Evolutionary conservation across 1,140 invertebrate genomes (phyloP).

Genomic region (Ips typographus): DNA sequence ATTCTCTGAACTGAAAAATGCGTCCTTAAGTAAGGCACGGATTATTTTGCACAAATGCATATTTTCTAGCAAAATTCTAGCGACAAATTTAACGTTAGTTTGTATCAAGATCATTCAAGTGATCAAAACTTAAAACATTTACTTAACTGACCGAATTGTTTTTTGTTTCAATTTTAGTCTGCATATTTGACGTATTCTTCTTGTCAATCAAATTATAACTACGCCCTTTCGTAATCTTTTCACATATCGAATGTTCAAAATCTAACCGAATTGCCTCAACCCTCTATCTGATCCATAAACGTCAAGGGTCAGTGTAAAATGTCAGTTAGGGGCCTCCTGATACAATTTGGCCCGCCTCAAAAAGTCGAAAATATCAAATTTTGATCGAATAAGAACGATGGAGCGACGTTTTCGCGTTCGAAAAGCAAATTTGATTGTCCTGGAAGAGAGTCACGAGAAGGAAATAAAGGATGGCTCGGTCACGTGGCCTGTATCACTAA

Average conservation of each 20-base stretch:
- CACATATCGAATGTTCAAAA: background rate
- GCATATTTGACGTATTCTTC: too few species aligned
- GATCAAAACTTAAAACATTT: too few species aligned
- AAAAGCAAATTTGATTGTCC: constrained; percentile 20
- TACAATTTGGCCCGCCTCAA: constrained; percentile 14
- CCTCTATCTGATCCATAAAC: constrained; percentile 1
- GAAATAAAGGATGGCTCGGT: constrained; percentile 24
- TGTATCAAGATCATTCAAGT: too few species aligned
- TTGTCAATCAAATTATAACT: too few species aligned
- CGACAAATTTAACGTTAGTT: too few species aligned
- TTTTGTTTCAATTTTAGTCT: too few species aligned
- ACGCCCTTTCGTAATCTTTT: too few species aligned
- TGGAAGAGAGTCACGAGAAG: constrained; percentile 8
- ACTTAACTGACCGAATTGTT: too few species aligned
- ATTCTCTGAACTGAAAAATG: too few species aligned
- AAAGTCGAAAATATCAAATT: constrained; percentile 12
- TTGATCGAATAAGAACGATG: constrained; percentile 26
- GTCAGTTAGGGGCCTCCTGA: constrained; percentile 11
- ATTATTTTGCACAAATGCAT: too few species aligned
- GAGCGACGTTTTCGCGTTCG: constrained; percentile 15
- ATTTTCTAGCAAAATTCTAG: too few species aligned
- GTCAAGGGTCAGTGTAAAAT: constrained; percentile 16
- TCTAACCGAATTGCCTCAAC: background rate
- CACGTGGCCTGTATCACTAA: constrained; percentile 28
- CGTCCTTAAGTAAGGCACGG: too few species aligned